Conservation (phyloP, 2,797 vertebrate species). For the Pantherophis alleghaniensis region DNA sequence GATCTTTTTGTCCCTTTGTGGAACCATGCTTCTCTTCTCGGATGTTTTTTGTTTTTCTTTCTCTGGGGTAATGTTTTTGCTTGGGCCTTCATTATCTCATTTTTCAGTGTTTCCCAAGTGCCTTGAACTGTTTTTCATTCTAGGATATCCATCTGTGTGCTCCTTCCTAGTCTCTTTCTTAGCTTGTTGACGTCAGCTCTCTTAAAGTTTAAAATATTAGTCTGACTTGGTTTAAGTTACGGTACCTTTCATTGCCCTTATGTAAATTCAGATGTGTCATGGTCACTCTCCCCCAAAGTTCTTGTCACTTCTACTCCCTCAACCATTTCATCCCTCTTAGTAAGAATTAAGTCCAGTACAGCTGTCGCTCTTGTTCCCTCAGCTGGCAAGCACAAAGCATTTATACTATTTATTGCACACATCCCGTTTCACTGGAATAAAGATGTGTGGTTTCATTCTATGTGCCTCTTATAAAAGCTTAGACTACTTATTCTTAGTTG, state of each 20-base stretch:
- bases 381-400: neutral
- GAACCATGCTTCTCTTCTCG: no score
- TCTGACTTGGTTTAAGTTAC: neutral
- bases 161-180: neutral
- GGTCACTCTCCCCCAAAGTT: neutral
- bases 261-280: neutral
- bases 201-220: neutral
- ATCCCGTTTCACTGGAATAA: neutral
- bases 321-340: neutral
- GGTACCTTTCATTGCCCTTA: no score
- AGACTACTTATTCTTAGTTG: neutral
- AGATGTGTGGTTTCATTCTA: neutral
- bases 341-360: neutral
- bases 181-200: neutral
- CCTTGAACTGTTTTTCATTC: no score
- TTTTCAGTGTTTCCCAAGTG: no score
- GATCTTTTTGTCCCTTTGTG: no score
- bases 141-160: no score
- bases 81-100: no score
- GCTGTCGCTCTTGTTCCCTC: neutral
- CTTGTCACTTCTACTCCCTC: neutral
- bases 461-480: neutral
- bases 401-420: neutral
- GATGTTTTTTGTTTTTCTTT: no score
- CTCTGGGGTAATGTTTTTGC: no score